Evolutionary conservation across 2,797 vertebrate species (phyloP).

Genomic region (Oryzias sinensis): DNA sequence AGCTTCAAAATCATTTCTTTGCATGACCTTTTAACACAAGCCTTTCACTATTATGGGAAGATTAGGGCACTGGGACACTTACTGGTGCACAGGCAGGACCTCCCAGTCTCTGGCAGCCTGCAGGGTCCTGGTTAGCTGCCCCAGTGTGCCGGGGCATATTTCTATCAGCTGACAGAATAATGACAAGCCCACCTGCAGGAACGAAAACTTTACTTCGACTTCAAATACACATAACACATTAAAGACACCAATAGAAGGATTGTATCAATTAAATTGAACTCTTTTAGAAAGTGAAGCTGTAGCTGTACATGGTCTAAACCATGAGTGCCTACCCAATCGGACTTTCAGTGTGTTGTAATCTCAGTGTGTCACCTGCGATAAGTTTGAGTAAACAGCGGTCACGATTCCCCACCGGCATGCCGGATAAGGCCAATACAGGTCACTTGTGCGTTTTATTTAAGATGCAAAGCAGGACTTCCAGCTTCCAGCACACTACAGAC

Average conservation of each 20-base stretch:
- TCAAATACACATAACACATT: too few species aligned
- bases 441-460: background rate
- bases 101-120: slow-evolving; percentile 83
- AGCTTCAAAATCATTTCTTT: too few species aligned
- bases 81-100: slow-evolving; percentile 87
- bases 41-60: too few species aligned
- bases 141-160: slow-evolving; percentile 84
- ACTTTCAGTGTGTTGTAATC: slow-evolving; percentile 7
- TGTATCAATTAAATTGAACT: too few species aligned
- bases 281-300: too few species aligned
- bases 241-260: too few species aligned
- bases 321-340: background rate
- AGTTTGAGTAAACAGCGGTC: slow-evolving; percentile 11
- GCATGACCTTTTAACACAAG: too few species aligned
- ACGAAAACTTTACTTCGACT: background rate
- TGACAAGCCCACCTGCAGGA: slow-evolving; percentile 87
- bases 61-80: slow-evolving; percentile 68
- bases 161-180: slow-evolving; percentile 91
- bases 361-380: slow-evolving; percentile 17
- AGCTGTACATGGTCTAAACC: too few species aligned
- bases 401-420: slow-evolving; percentile 18
- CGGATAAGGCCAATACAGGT: background rate
- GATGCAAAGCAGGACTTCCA: too few species aligned
- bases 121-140: slow-evolving; percentile 77
- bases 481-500: too few species aligned